Base-by-base conservation (phyloP, 2,113 vertebrate species). In the Spea multiplicata region DNA sequence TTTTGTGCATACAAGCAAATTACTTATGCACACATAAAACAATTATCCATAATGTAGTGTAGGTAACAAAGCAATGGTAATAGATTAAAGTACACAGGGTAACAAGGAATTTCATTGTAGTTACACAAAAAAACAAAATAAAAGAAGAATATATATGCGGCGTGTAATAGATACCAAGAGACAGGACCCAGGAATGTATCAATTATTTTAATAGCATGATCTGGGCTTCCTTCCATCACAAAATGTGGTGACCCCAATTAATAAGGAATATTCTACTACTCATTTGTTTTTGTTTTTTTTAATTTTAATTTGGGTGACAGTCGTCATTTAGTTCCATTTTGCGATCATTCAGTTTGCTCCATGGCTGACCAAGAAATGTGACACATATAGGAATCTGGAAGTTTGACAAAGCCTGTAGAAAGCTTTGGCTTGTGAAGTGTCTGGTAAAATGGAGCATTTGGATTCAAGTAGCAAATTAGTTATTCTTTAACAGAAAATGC, bases 1-100 rank as follows among this genome's bases (percentile, higher is more conserved):
- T 49, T 68, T 80, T 59, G 16, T 68, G 64, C 78, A 80, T 80
- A 80, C 71, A 80, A 80, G 77, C 52, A 66, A 45, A 80, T 61
- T 68, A 68, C 71, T 59, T 74, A 59, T 57, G 62, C 64, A 80
- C 52, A 68, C 67, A 74, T 74, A 68, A 74, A 74, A 74, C 78
- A 80, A 80, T 74, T 74, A 74, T 44, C 17, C 47, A 80, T 68
- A 67, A 80, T 64, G 44, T 53, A 55, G 71, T 50, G n/a, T 10
- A 73, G 62, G 14, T 72, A 78, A 78, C 61, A 46, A 65, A 30
- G 50, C 10, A 4, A 6, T 64, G 59, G 61, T 55, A 71, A 61
- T 61, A 46, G 46, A 72, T 65, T 14, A 66, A 55, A 48, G n/a
- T 66, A 17, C 45, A 44, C 44, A 46, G 8, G 9, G 71, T 17